Percentiles rank a stretch among this genome's conserved stretches.
Conservation (phyloP, 1,140 invertebrate species). For the Bombus huntii region DNA sequence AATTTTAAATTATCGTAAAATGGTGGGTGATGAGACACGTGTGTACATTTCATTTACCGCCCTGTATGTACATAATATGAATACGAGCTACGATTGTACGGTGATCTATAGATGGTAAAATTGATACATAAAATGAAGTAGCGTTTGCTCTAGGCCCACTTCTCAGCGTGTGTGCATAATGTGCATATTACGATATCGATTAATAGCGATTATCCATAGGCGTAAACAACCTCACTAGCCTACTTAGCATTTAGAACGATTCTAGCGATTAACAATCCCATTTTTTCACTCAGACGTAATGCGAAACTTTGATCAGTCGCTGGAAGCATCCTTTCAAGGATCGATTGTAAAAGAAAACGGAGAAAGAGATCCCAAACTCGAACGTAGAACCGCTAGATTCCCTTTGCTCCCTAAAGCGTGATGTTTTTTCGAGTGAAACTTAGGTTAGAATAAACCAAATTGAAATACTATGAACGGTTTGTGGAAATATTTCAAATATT, state of each 20-base stretch:
- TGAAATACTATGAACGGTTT: neutral
- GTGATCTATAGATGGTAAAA: constrained; percentile 12
- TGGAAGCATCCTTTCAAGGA: neutral
- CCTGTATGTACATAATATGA: constrained; percentile 40
- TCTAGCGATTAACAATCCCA: constrained; percentile 15
- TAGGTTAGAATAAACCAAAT: neutral
- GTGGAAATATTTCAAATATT: neutral
- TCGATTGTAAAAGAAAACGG: neutral
- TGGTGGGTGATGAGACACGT: neutral
- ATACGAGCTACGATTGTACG: constrained; percentile 16
- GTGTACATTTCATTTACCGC: neutral
- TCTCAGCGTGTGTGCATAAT: constrained; percentile 32
- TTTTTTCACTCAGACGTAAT: constrained; percentile 14
- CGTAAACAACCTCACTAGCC: constrained; percentile 54
- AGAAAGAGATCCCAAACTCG: constrained; percentile 13
- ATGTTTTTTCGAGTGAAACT: neutral
- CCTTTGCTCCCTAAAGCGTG: constrained; percentile 22
- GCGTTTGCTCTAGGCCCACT: constrained; percentile 45
- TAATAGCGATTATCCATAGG: constrained; percentile 45
- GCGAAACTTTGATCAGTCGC: constrained; percentile 18
- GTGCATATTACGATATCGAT: constrained; percentile 41
- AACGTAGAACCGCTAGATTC: constrained; percentile 54
- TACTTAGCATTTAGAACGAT: constrained; percentile 50
- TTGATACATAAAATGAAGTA: constrained; percentile 22
- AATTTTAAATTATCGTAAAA: neutral